These are phyloP conservation scores for Philaethria dido DNA, from an alignment of 2,888 invertebrate species.

Conservation along the genomic window DNA sequence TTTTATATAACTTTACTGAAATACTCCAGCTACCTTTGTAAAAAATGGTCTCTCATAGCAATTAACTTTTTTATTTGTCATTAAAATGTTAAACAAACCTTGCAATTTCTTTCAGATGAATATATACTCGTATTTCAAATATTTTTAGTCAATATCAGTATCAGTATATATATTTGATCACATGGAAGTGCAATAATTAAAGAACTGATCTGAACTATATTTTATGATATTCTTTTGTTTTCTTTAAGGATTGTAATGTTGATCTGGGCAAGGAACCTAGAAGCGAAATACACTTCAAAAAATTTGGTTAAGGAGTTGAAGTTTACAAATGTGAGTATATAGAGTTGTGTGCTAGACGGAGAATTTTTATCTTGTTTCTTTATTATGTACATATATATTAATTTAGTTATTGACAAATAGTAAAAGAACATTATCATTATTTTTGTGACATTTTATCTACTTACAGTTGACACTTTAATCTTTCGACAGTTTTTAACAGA, in stretches of 20 bases:
- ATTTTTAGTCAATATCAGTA: too few relatives aligned
- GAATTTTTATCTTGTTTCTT: background rate
- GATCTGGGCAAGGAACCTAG: conserved; percentile 57
- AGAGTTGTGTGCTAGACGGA: too few relatives aligned
- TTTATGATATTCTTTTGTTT: conserved; percentile 20
- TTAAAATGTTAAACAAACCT: too few relatives aligned
- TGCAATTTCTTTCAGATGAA: too few relatives aligned
- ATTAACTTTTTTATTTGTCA: too few relatives aligned
- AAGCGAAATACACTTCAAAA: conserved; percentile 50
- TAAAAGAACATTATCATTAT: background rate
- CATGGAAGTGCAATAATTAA: too few relatives aligned
- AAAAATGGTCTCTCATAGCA: too few relatives aligned
- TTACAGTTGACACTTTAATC: conserved; percentile 5
- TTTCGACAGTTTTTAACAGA: background rate
- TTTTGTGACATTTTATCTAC: background rate
- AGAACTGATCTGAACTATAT: too few relatives aligned
- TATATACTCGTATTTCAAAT: too few relatives aligned
- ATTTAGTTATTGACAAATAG: background rate
- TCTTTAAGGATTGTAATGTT: conserved; percentile 59
- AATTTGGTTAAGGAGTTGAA: conserved; percentile 47
- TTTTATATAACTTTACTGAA: too few relatives aligned
- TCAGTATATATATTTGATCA: too few relatives aligned
- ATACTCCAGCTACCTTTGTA: too few relatives aligned
- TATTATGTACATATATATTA: background rate
- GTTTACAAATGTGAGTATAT: conserved; percentile 49